Evolutionary conservation across 2,113 vertebrate genomes (phyloP).

Genomic region (Malurus cyaneus): DNA sequence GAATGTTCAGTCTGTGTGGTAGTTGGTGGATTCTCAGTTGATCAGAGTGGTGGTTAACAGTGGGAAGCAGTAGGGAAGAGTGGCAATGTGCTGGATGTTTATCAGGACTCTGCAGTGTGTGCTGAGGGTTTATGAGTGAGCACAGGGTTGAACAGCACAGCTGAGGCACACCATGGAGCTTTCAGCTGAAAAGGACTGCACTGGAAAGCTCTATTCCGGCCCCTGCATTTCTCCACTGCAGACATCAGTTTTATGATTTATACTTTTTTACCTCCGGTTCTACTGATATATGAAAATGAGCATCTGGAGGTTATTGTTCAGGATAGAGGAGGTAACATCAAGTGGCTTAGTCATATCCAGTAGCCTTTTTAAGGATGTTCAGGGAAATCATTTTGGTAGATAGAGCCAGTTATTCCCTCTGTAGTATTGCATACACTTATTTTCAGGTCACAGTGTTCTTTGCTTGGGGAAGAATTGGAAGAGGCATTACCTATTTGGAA

Average conservation of each 20-base stretch:
- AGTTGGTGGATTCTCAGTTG: neutral
- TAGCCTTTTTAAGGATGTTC: constrained; percentile 1
- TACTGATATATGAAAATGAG: constrained; percentile 50
- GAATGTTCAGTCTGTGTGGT: neutral
- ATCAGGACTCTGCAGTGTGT: neutral
- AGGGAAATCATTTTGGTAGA: constrained; percentile 1
- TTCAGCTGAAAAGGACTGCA: neutral
- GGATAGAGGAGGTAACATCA: neutral
- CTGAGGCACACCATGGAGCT: neutral
- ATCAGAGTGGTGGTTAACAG: neutral
- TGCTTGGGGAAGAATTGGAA: neutral
- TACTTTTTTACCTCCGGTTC: neutral
- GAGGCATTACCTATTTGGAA: neutral
- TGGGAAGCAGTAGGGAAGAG: neutral
- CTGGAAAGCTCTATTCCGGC: neutral
- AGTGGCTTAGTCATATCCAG: constrained; percentile 29
- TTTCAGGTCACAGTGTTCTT: constrained; percentile 18
- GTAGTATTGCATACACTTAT: neutral
- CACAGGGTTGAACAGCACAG: neutral
- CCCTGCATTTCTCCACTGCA: neutral
- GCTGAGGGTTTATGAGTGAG: neutral
- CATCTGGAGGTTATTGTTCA: constrained; percentile 35
- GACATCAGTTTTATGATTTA: neutral
- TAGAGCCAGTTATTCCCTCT: neutral
- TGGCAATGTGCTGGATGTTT: neutral